Evolutionary conservation across 30 jellyfish, hydroid and myxozoan species (phyloP).

Genomic region (Rhopilema esculentum): DNA sequence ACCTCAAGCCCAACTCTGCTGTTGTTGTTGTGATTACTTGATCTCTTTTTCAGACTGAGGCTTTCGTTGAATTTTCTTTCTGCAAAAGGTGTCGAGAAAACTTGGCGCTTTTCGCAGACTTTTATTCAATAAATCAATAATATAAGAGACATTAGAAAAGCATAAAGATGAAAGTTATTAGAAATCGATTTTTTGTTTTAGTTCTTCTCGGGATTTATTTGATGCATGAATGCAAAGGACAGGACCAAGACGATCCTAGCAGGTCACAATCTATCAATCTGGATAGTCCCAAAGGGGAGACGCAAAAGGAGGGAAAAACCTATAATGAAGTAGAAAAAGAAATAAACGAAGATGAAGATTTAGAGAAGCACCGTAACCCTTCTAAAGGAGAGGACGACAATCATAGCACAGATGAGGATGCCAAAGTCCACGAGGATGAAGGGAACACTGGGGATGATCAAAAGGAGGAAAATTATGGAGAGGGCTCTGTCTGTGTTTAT

Average conservation of each 20-base stretch:
- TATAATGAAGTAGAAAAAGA: not conserved
- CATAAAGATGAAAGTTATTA: not conserved
- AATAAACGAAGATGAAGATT: not conserved
- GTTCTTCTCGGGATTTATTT: not conserved
- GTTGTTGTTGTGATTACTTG: not conserved
- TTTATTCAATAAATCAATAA: too few relatives aligned
- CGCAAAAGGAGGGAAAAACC: not conserved
- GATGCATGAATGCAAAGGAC: not conserved
- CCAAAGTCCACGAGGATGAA: not conserved
- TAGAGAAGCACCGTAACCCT: not conserved
- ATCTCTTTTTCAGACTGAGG: not conserved
- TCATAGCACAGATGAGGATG: not conserved
- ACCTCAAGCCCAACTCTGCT: too few relatives aligned
- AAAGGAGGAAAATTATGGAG: slow-evolving; percentile 53
- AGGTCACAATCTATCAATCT: too few relatives aligned
- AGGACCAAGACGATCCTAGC: not conserved
- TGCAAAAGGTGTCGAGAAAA: not conserved
- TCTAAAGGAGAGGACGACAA: not conserved
- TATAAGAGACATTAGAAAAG: not conserved
- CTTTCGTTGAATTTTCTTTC: not conserved
- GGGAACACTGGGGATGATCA: not conserved
- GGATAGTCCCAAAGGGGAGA: not conserved
- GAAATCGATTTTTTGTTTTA: not conserved
- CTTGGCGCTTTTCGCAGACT: too few relatives aligned
- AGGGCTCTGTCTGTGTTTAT: slow-evolving; percentile 89